Evolutionary conservation across 1,140 invertebrate species (phyloP), one percentile per base, ranked within the genome.

Genomic region (Drosophila lowei): DNA sequence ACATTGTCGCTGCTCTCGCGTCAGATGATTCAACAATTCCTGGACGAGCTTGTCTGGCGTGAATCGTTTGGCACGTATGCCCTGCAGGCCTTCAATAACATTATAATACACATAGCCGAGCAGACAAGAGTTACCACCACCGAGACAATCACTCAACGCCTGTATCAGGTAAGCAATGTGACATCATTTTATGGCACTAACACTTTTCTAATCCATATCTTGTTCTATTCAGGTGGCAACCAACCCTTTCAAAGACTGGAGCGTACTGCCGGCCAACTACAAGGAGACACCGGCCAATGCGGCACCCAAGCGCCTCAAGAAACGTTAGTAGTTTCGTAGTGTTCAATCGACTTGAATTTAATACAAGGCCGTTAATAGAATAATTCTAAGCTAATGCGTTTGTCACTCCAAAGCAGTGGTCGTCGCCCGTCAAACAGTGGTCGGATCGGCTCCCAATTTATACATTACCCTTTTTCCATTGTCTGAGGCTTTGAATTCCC

Each of bases 11-110:
- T 97, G 55, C 92, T 98, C 0, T 97, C 95, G 5, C 92, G 96
- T 50, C 95, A 96, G 90, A 96, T 97, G 90, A 97, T 97, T 80
- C 96, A 97, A 89, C 96, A 97, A 85, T 97, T 97, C 90, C 92
- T 98, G 43, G 96, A 98, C 86, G 97, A 98, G 90, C 92, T 98
- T 4, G 95, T 96, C 9, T 97, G 96, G 96, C 92, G 93, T 62
- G 93, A 94, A 75, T 94, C 94, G 74, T 97, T 94, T 84, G 96
- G 96, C 0, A 92, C 93, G 2, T 95, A 95, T 7, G 93, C 96
- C 0, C 92, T 94, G n/a, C 93, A 94, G 79, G 94, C 96, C 0
- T 98, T 97, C 83, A 94, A 97, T 71, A 96, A 95, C 79, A 95
- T 97, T 46, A 94, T 97, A 5, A 71, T 91, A 6, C 96, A 97